Base-by-base conservation (phyloP, 2,797 vertebrate genomes). In the Pterois miles region DNA sequence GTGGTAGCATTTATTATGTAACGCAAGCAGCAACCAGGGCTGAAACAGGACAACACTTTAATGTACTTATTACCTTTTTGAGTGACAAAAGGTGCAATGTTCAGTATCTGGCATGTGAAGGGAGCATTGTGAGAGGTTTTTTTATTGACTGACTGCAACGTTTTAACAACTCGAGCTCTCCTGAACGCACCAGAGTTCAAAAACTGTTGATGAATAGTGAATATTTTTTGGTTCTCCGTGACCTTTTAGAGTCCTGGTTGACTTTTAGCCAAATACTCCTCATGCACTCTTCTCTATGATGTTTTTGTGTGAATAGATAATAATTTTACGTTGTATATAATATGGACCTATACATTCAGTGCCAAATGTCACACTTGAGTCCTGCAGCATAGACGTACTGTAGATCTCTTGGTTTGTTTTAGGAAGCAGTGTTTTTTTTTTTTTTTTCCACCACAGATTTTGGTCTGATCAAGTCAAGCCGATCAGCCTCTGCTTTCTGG, bases 281-380 rank as follows among this genome's bases (percentile, higher is more conserved):
- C 25, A 2, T 66, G 25, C 66, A 52, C 76, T 72, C 70, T 31
- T 76, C 72, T 86, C 72, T 64, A 18, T 76, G 48, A 70, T 76
- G 69, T 88, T 81, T 90, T 74, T 86, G 53, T 86, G 79, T 86
- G 80, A 82, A 78, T 76, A 85, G 54, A 88, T 80, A 43, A 25
- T 78, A 3, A 65, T 62, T 84, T 79, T 66, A 67, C 46, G n/a
- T 50, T 84, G 76, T 86, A 81, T 73, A 83, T 84, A 81, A 67
- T 75, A 78, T 76, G 84, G 87, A 89, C 86, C 83, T 84, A 78
- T 67, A 88, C 80, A 71, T 67, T 82, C 80, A 73, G 90, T 94
- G 93, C 93, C 93, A 94, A 94, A 91, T 43, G 68, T 83, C 63
- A 80, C 34, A 23, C 23, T 23, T 36, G 56, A 83, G 80, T 74